Percentiles rank a stretch among this genome's conserved stretches.
Conservation (phyloP, 2,888 invertebrate species). For the Hyppa rectilinea region DNA sequence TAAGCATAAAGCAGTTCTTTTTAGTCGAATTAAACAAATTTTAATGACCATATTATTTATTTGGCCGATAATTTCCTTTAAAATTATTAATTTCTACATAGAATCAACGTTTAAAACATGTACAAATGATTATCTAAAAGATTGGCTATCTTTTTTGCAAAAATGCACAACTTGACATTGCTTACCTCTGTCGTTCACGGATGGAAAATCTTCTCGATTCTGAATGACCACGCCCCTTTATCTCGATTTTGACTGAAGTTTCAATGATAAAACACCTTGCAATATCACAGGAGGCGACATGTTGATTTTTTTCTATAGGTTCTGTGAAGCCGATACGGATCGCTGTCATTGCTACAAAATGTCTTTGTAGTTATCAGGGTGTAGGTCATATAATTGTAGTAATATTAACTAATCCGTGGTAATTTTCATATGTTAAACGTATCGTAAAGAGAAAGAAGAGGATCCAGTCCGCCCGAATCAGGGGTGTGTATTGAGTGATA, state of each 20-base stretch:
- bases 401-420: conserved; percentile 86
- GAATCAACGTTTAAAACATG: neutral
- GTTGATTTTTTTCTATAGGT: conserved; percentile 90
- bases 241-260: conserved; percentile 82
- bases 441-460: conserved; percentile 86
- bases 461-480: conserved; percentile 88
- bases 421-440: conserved; percentile 85
- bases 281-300: conserved; percentile 88
- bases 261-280: conserved; percentile 86
- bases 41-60: neutral
- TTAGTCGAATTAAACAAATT: conserved; percentile 42
- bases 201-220: conserved; percentile 69
- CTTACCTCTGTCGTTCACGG: conserved; percentile 62
- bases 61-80: neutral
- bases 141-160: conserved; percentile 10
- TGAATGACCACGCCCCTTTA: conserved; percentile 77
- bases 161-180: conserved; percentile 44
- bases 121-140: neutral
- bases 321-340: conserved; percentile 90
- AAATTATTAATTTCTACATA: neutral
- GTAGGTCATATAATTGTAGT: conserved; percentile 90
- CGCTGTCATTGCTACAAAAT: conserved; percentile 90
- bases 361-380: conserved; percentile 91
- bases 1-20: no score
- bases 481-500: conserved; percentile 90